Percentiles rank a stretch among this genome's conserved stretches.
These are phyloP conservation scores for Drosophila basisetae DNA, from an alignment of 2,888 invertebrate species.

Conservation along the genomic window DNA sequence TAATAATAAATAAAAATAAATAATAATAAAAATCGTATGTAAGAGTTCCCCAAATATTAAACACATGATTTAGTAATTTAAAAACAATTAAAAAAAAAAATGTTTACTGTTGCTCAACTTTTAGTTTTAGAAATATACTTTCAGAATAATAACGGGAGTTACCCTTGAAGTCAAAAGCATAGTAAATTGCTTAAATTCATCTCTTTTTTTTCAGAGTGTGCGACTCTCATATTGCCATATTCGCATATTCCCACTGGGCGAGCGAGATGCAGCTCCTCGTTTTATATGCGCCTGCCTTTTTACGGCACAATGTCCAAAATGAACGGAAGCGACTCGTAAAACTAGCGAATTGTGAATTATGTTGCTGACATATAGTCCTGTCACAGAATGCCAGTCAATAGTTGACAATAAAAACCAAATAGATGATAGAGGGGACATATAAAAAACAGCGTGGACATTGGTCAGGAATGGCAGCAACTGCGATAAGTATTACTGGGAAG, in stretches of 20 bases:
- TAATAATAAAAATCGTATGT: background rate
- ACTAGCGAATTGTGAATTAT: slow-evolving; percentile 85
- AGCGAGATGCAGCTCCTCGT: slow-evolving; percentile 34
- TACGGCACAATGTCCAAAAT: slow-evolving; percentile 71
- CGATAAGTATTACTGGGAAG: slow-evolving; percentile 8
- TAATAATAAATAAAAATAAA: background rate
- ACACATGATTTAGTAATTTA: background rate
- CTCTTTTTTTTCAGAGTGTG: background rate
- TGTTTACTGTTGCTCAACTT: background rate
- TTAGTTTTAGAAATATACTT: background rate
- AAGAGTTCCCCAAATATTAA: background rate
- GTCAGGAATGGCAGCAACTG: slow-evolving; percentile 25
- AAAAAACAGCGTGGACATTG: slow-evolving; percentile 44
- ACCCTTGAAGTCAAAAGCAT: background rate
- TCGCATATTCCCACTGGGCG: slow-evolving; percentile 38
- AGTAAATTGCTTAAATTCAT: background rate
- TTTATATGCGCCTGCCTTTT: slow-evolving; percentile 64
- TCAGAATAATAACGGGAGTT: background rate
- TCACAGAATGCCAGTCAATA: slow-evolving; percentile 72
- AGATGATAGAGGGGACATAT: slow-evolving; percentile 31
- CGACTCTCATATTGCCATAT: slow-evolving; percentile 47
- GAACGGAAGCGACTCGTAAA: slow-evolving; percentile 84
- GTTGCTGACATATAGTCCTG: slow-evolving; percentile 75
- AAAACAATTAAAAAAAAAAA: background rate
- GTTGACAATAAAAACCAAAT: slow-evolving; percentile 67